A percentile compares a stretch with the other conserved stretches of the same genome.
Conservation (phyloP, 2,888 invertebrate genomes). For the Agonopterix subpropinquella region DNA sequence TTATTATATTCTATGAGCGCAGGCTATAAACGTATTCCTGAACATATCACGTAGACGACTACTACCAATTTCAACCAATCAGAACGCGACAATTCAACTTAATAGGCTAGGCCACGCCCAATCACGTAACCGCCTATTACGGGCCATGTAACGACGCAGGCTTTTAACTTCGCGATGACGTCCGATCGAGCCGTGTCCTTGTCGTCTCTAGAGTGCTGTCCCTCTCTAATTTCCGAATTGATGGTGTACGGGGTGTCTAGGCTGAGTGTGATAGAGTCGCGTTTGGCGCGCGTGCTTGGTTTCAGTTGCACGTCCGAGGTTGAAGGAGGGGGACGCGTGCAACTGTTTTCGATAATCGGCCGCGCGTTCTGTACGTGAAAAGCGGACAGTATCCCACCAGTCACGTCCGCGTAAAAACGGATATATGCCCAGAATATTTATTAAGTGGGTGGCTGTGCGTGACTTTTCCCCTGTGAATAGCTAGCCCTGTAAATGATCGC, state of each 20-base stretch:
- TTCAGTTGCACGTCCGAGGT: constrained; percentile 73
- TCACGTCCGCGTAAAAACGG: constrained; percentile 76
- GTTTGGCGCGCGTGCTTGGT: constrained; percentile 69
- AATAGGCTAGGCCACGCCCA: constrained; percentile 73
- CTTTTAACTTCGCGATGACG: constrained; percentile 70
- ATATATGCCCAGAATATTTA: constrained; percentile 79
- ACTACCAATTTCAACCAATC: constrained; percentile 75
- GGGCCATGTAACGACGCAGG: constrained; percentile 73
- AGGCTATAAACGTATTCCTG: constrained; percentile 73
- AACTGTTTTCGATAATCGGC: constrained; percentile 75
- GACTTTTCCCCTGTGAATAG: constrained; percentile 72
- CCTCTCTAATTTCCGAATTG: constrained; percentile 47
- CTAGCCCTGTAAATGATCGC: constrained; percentile 63
- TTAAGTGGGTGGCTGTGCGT: constrained; percentile 75
- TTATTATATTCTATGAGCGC: constrained; percentile 74
- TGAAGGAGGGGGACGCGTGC: constrained; percentile 72
- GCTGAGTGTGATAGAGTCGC: constrained; percentile 69
- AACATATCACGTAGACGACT: constrained; percentile 74
- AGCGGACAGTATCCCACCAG: constrained; percentile 69
- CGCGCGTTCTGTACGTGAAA: constrained; percentile 75
- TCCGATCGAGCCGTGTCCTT: constrained; percentile 54
- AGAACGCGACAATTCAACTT: constrained; percentile 72
- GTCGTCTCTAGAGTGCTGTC: constrained; percentile 42
- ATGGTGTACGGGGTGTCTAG: constrained; percentile 44
- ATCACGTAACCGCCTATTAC: constrained; percentile 76